Percentiles rank a stretch among this genome's conserved stretches.
phyloP scores from a whole-genome alignment of 1,140 invertebrate genomes.

The Panulirus ornatus region DNA sequence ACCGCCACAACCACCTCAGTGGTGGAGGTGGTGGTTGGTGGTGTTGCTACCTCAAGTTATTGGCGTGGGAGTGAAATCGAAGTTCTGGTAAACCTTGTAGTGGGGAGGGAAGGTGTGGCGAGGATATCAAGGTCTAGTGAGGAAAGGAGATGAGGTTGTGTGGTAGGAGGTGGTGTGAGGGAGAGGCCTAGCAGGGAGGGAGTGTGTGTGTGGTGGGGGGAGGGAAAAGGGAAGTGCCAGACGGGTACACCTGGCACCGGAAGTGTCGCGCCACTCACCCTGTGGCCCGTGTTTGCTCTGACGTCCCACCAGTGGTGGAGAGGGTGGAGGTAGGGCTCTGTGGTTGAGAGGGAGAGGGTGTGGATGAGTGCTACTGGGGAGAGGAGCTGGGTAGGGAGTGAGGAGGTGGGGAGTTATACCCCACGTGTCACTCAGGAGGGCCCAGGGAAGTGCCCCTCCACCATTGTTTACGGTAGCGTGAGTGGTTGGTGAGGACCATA shows the following conservation, averaged over 20 bases:
- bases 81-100: too few relatives aligned
- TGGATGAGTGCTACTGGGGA: neutral
- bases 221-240: neutral
- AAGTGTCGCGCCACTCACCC: neutral
- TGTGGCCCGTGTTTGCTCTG: neutral
- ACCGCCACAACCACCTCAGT: too few relatives aligned
- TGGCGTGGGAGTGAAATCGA: too few relatives aligned
- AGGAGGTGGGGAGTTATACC: neutral
- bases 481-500: too few relatives aligned
- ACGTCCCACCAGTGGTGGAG: neutral
- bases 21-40: too few relatives aligned
- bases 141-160: too few relatives aligned
- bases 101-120: too few relatives aligned
- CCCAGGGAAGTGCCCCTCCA: too few relatives aligned
- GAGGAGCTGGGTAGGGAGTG: neutral
- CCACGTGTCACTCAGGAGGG: too few relatives aligned
- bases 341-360: neutral
- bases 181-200: neutral
- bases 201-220: neutral
- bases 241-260: constrained; percentile 2
- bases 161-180: neutral
- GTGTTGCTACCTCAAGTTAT: too few relatives aligned
- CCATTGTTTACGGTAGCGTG: too few relatives aligned
- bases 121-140: too few relatives aligned
- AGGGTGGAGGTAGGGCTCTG: neutral